Conservation (phyloP, 2,888 invertebrate genomes). For the Oscheius sp. region DNA sequence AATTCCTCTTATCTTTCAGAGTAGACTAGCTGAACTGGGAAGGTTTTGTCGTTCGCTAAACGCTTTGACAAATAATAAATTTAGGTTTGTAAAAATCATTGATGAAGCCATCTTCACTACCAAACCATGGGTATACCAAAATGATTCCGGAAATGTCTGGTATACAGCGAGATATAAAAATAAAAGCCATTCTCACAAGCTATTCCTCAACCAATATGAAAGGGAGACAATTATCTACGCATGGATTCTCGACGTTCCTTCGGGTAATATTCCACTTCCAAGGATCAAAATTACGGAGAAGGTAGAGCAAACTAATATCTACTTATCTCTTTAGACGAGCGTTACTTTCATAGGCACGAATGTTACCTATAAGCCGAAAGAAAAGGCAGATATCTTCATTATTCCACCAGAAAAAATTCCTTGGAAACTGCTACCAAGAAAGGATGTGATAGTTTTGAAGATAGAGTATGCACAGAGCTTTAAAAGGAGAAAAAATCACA, state of each 20-base stretch:
- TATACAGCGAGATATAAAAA: constrained; percentile 55
- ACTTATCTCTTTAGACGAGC: constrained; percentile 47
- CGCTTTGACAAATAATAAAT: background rate
- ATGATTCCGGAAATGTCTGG: constrained; percentile 73
- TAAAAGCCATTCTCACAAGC: constrained; percentile 7
- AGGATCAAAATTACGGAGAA: constrained; percentile 51
- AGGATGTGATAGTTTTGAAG: constrained; percentile 60
- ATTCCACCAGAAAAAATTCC: constrained; percentile 33
- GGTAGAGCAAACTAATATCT: constrained; percentile 28
- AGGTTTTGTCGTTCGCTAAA: constrained; percentile 9
- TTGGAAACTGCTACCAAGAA: constrained; percentile 50
- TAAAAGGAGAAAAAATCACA: no score
- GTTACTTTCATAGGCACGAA: constrained; percentile 58
- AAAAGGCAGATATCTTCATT: constrained; percentile 9
- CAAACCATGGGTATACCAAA: constrained; percentile 73
- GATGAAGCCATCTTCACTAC: constrained; percentile 72
- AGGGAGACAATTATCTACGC: constrained; percentile 62
- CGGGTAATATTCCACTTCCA: constrained; percentile 38
- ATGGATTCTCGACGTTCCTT: constrained; percentile 56
- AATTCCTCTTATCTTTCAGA: constrained; percentile 73
- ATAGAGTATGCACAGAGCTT: constrained; percentile 57
- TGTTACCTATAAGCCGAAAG: constrained; percentile 30
- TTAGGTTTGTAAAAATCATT: background rate
- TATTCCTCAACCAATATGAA: constrained; percentile 44
- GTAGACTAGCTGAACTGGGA: constrained; percentile 72